phyloP scores from a whole-genome alignment of 2,797 vertebrate species.

The Anisognathus igniventris region DNA sequence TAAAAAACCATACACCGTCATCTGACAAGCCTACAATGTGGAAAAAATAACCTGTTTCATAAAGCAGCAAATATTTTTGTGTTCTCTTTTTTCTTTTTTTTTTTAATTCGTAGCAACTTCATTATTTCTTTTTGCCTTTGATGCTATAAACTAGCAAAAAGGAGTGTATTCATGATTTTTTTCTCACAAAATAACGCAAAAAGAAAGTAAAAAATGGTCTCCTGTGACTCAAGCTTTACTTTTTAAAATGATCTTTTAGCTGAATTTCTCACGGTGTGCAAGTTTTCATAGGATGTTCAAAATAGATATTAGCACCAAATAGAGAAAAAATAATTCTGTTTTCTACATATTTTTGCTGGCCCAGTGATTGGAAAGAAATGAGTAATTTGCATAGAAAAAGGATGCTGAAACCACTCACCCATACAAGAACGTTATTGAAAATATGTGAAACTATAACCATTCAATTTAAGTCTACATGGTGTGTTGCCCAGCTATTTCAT shows the following conservation, averaged over 20 bases:
- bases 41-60: background rate
- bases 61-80: background rate
- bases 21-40: background rate
- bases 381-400: conserved; percentile 42
- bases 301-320: background rate
- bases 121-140: background rate
- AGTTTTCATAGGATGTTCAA: background rate
- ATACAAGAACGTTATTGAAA: conserved; percentile 30
- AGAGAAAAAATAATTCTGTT: conserved; percentile 3
- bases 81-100: fast-evolving
- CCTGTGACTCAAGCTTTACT: background rate
- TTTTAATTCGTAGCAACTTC: background rate
- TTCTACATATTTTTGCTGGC: background rate
- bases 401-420: conserved; percentile 2
- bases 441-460: conserved; percentile 25
- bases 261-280: background rate
- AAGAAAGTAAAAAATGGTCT: background rate
- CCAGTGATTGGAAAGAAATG: conserved; percentile 32
- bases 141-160: background rate
- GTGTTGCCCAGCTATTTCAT: background rate
- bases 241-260: background rate
- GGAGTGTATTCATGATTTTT: fast-evolving
- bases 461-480: conserved; percentile 25
- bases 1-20: fast-evolving
- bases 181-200: background rate